Percentiles rank a stretch among this genome's conserved stretches.
Conservation (phyloP, 1,140 invertebrate genomes). For the Drosophila quadrilineata region DNA sequence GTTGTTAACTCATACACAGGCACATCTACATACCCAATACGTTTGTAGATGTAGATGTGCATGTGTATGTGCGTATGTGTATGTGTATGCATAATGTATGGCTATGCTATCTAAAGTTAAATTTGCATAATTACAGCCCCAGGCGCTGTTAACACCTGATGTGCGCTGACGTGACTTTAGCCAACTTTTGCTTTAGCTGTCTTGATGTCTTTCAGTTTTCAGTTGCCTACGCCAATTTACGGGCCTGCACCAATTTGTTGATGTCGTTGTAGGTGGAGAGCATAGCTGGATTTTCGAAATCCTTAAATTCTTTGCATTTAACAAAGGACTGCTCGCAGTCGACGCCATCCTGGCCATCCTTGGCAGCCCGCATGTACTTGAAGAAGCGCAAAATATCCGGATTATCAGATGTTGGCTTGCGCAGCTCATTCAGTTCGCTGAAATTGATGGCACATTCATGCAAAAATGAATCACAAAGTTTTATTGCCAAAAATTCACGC, state of each 20-base stretch:
- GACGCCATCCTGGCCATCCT: conserved; percentile 90
- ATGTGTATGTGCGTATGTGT: neutral
- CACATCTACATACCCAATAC: too few species aligned
- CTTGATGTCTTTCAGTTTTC: neutral
- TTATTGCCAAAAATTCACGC: neutral
- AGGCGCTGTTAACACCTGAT: conserved; percentile 30
- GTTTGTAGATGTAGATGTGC: conserved; percentile 22
- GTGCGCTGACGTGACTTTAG: conserved; percentile 48
- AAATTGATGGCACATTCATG: conserved; percentile 1
- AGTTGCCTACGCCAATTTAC: conserved; percentile 82
- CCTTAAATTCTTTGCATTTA: conserved; percentile 83
- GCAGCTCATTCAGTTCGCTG: conserved; percentile 91
- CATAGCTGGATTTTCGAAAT: conserved; percentile 88
- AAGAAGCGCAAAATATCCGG: conserved; percentile 92
- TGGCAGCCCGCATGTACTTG: conserved; percentile 93
- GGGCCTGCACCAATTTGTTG: conserved; percentile 91
- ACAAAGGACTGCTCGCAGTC: conserved; percentile 85
- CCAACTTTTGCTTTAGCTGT: conserved; percentile 31
- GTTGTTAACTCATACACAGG: neutral
- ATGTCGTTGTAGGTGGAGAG: conserved; percentile 92
- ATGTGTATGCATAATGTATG: conserved; percentile 33
- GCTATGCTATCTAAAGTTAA: conserved; percentile 65
- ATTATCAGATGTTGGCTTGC: conserved; percentile 90
- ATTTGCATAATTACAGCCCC: conserved; percentile 72
- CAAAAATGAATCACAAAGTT: conserved; percentile 9